Percentiles rank a stretch among this genome's conserved stretches.
These are phyloP conservation scores for Danio tinwini DNA, from an alignment of 2,797 vertebrate species.

Conservation along the genomic window DNA sequence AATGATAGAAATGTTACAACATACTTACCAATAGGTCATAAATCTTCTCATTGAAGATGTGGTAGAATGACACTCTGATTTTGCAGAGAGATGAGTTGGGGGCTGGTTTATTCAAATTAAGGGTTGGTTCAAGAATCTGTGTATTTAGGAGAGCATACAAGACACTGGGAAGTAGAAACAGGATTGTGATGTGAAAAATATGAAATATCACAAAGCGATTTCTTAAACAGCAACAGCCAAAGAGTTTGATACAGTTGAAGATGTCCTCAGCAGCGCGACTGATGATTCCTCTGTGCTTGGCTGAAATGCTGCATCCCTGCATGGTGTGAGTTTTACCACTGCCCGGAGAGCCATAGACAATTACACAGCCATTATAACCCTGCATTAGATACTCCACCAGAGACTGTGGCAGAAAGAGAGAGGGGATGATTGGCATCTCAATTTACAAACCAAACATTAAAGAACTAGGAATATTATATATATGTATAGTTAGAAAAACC, in stretches of 20 bases:
- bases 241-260: conserved; percentile 61
- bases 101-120: conserved; percentile 58
- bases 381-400: conserved; percentile 64
- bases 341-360: conserved; percentile 59
- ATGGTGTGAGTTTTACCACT: conserved; percentile 57
- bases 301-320: conserved; percentile 50
- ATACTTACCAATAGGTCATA: conserved; percentile 68
- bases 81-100: conserved; percentile 51
- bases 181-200: neutral
- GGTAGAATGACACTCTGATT: conserved; percentile 64
- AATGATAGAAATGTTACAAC: neutral
- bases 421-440: neutral
- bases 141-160: neutral
- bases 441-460: neutral
- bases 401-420: conserved; percentile 52
- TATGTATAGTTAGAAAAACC: conserved; percentile 48
- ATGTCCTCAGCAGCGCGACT: conserved; percentile 63
- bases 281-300: conserved; percentile 59
- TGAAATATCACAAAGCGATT: neutral
- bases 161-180: neutral
- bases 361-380: conserved; percentile 67
- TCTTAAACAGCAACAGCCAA: neutral
- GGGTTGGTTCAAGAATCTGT: conserved; percentile 16
- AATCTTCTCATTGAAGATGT: conserved; percentile 69
- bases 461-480: neutral